Percentiles rank a stretch among this genome's conserved stretches.
Conservation (phyloP, 2,888 invertebrate species). For the Eilema caniola region DNA sequence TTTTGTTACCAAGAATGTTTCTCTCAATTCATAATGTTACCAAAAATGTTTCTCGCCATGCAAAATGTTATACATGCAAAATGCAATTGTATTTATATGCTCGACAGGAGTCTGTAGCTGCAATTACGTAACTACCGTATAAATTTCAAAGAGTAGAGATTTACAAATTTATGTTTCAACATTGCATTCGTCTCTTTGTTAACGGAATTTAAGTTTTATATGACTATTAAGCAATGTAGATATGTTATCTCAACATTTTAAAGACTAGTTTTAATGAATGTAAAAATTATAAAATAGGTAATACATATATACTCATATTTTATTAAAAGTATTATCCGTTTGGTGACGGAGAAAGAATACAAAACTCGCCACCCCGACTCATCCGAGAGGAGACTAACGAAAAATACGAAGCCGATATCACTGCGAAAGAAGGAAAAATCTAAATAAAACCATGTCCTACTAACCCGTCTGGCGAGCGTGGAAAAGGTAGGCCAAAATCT, state of each 20-base stretch:
- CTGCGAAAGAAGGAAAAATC: no score
- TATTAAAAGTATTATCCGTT: no score
- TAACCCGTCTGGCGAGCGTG: no score
- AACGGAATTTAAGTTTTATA: neutral
- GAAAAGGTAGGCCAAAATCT: no score
- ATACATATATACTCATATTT: no score
- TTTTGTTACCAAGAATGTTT: neutral
- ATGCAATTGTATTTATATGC: neutral
- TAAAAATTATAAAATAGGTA: no score
- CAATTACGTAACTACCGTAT: neutral
- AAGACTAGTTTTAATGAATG: neutral
- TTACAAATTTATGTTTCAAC: neutral
- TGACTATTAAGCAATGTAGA: neutral
- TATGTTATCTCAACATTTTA: neutral
- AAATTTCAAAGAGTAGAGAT: conserved; percentile 1
- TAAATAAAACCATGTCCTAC: no score
- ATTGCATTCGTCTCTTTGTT: neutral
- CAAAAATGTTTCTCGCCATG: neutral
- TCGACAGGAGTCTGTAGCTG: neutral
- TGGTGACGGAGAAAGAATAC: no score
- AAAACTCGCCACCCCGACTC: no score
- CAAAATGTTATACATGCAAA: neutral
- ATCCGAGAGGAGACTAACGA: no score
- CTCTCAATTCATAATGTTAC: neutral
- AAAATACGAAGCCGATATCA: no score